Conservation (phyloP, 2,797 vertebrate genomes). For the Darevskia nairensis region DNA sequence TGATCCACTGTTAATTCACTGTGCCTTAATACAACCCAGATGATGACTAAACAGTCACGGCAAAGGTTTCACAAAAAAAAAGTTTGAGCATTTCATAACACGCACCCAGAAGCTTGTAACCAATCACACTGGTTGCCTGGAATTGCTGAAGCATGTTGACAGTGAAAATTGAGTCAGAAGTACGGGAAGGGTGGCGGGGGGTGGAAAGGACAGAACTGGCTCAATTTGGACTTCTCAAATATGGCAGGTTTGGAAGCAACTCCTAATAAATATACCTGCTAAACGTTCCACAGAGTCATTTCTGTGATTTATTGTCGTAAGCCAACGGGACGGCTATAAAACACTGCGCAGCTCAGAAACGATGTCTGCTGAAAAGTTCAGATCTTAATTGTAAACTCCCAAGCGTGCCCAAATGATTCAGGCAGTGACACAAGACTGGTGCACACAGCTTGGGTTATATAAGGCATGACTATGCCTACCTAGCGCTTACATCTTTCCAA, state of each 20-base stretch:
- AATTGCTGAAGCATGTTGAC: rapidly evolving
- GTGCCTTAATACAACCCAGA: not conserved
- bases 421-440: conserved; percentile 17
- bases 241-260: conserved; percentile 36
- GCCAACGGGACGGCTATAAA: conserved; percentile 49
- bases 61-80: not conserved
- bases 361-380: conserved; percentile 58
- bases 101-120: not conserved
- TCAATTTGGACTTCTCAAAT: conserved; percentile 27
- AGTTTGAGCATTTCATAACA: not conserved
- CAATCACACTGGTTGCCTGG: not conserved
- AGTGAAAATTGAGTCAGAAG: rapidly evolving
- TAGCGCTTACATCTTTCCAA: conserved; percentile 46
- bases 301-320: not conserved
- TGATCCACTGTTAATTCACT: not conserved
- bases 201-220: conserved; percentile 6
- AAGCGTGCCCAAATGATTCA: conserved; percentile 40
- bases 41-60: not conserved
- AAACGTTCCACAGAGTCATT: conserved; percentile 22
- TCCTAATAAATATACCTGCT: conserved; percentile 40
- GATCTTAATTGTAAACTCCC: conserved; percentile 13
- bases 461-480: not conserved
- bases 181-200: not conserved
- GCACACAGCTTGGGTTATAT: conserved; percentile 5
- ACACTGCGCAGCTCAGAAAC: conserved; percentile 49